Conservation (phyloP, 1,140 invertebrate species). For the Sycobia sp. region DNA sequence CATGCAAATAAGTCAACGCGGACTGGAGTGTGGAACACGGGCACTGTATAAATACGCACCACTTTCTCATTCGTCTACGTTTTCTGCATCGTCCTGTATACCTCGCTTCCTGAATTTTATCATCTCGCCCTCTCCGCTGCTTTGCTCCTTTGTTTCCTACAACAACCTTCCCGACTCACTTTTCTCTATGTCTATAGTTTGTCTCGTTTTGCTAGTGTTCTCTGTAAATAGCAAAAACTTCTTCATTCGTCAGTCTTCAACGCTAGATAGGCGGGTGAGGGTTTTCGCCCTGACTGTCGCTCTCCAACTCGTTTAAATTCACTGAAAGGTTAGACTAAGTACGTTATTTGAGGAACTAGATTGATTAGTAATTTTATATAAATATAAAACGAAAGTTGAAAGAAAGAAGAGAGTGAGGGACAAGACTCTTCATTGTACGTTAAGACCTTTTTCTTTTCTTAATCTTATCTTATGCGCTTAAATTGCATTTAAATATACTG, state of each 20-base stretch:
- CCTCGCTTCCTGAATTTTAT: background rate
- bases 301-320: too few species aligned
- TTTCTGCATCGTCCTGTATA: background rate
- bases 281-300: background rate
- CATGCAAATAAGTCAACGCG: conserved; percentile 16
- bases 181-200: background rate
- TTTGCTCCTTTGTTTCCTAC: background rate
- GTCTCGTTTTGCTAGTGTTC: background rate
- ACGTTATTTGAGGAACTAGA: too few species aligned
- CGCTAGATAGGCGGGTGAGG: too few species aligned
- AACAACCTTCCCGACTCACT: background rate
- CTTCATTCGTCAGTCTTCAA: background rate
- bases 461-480: background rate
- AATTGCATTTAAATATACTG: conserved; percentile 14
- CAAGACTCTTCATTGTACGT: conserved; percentile 13
- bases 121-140: background rate
- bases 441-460: background rate
- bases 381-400: background rate
- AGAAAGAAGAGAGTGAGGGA: background rate
- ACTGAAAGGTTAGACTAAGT: too few species aligned
- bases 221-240: conserved; percentile 24
- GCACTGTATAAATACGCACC: background rate
- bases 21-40: background rate
- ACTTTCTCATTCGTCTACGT: background rate
- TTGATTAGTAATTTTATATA: conserved; percentile 22